Base-by-base conservation (phyloP, 1,140 invertebrate genomes). In the Tachypleus tridentatus region DNA sequence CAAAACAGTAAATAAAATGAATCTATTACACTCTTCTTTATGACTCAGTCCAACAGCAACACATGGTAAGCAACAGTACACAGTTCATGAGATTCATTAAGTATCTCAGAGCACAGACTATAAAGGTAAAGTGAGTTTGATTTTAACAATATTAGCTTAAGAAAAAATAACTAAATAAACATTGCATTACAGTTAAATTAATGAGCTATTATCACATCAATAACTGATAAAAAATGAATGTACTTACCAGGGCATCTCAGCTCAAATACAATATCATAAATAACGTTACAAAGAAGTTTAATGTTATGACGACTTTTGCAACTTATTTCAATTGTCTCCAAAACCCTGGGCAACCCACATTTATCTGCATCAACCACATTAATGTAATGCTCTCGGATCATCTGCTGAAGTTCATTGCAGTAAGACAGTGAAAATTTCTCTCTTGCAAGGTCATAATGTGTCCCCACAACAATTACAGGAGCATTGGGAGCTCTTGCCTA, bases 311-410 rank as follows among this genome's bases (percentile, higher is more conserved):
- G 80, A 0, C 89, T 94, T 73, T 90, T 95, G 71, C 87, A 90
- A 63, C 78, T 82, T 5, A 98, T 86, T 82, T 97, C 94, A 48
- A 98, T 87, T 0, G 91, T 91, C 73, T 94, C 92, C 67, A 97
- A 81, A 0, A 99, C 93, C 59, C 91, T 81, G 0, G 97, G 97
- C 10, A 98, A 76, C 0, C 96, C 96, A 72, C 90, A 87, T 77
- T 98, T 98, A 74, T 98, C 94, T 0, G 94, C 91, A 78, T 98
- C 96, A 0, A 91, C 86, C 4, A 96, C 85, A 58, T 89, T 91
- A 65, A 97, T 92, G 71, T 97, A 97, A 67, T 87, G 83, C 64
- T 93, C 88, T 3, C 91, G 78, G 65, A 97, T 94, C 10, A 90
- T 81, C 61, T 92, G 87, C 74, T 98, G 94, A 62, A 97, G 79